Base-by-base conservation (phyloP, 2,113 vertebrate genomes). In the Todiramphus saurophagus region DNA sequence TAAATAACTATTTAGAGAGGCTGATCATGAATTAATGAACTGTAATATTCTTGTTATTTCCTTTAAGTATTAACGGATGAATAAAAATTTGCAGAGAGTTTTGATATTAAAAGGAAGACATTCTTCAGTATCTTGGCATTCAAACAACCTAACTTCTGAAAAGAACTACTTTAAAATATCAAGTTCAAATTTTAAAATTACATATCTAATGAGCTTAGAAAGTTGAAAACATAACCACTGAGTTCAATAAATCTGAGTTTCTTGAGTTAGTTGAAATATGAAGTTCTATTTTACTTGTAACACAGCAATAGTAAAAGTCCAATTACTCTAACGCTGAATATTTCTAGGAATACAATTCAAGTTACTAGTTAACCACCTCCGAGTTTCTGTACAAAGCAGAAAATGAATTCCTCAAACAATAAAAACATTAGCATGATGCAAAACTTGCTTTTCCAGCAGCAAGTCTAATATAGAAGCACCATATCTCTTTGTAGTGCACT, bases 381-480 rank as follows among this genome's bases (percentile, higher is more conserved):
- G 94, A 98, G 95, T 96, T 96, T 94, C 87, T 96, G 92, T 90
- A 90, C 10, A 50, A 94, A 94, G 89, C 90, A 94, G 94, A 95
- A 97, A 94, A 95, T 72, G 13, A 83, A 95, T 88, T 96, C 96
- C 96, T 95, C 93, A 94, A 89, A 83, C 87, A 66, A 83, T 62
- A 93, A 89, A 90, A 95, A 83, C 86, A 89, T 93, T 74, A 97
- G 92, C 87, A 58, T 67, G 90, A 97, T 93, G 82, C 48, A 91
- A 85, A 83, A 91, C 98, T 97, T 98, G 97, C 97, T 97, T 98
- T 97, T 91, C 98, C 98, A 98, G 98, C 97, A 98, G 98, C 98
- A 98, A 98, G 98, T 96, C 39, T 83, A 58, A 50, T 13, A 62
- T 53, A 87, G 90, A 95, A 98, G 97, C 98, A 97, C 98, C 98